These are phyloP conservation scores for Hanleya hanleyi DNA, from an alignment of 2,888 invertebrate genomes.

Conservation along the genomic window DNA sequence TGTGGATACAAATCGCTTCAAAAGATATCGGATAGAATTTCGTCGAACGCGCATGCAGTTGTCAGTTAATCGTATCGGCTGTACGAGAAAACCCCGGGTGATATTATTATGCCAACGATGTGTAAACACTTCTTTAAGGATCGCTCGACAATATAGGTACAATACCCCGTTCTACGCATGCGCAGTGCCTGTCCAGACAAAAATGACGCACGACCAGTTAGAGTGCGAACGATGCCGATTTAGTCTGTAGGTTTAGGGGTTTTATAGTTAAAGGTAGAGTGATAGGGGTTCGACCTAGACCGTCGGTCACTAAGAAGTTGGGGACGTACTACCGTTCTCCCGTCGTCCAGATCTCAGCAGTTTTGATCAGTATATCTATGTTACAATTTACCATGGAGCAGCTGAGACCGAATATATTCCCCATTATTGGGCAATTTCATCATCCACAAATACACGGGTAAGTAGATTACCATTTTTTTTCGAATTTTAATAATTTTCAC, in stretches of 20 bases:
- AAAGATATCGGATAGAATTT: slow-evolving; percentile 3
- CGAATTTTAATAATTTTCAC: background rate
- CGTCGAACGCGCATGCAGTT: background rate
- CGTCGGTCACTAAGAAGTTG: too few relatives aligned
- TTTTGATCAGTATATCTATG: background rate
- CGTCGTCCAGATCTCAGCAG: background rate
- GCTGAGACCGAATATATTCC: slow-evolving; percentile 30
- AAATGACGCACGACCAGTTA: slow-evolving; percentile 9
- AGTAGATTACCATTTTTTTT: background rate
- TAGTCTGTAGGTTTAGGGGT: background rate
- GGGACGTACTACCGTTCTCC: background rate
- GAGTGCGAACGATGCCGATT: background rate
- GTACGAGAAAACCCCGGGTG: background rate
- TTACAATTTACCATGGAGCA: slow-evolving; percentile 17
- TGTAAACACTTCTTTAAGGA: background rate
- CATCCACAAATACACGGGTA: slow-evolving; percentile 28
- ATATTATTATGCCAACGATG: slow-evolving; percentile 2
- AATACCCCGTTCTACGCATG: background rate
- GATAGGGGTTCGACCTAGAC: background rate
- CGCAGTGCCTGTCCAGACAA: background rate
- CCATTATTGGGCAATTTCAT: slow-evolving; percentile 22
- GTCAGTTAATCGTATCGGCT: background rate
- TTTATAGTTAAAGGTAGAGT: slow-evolving; percentile 2
- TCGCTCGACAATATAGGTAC: slow-evolving; percentile 3
- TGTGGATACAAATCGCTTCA: background rate